Conservation (phyloP, 2,888 invertebrate genomes). For the Acleris literana region DNA sequence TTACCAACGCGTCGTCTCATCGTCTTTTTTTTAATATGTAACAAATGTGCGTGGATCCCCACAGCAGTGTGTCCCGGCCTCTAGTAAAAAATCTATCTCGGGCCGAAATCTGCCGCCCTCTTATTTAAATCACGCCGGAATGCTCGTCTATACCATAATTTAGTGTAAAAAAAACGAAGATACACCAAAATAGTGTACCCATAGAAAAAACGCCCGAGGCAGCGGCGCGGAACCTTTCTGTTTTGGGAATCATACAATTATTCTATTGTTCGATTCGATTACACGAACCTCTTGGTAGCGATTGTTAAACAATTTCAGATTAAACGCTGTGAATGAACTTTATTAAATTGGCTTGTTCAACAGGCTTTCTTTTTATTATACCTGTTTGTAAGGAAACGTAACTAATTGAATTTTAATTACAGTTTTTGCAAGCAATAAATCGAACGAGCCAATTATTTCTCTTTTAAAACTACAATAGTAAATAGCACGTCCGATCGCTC, state of each 20-base stretch:
- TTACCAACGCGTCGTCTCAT: too few species aligned
- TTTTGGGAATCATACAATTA: slow-evolving; percentile 12
- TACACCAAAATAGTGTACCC: slow-evolving; percentile 38
- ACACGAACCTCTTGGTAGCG: slow-evolving; percentile 25
- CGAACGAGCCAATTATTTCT: not conserved
- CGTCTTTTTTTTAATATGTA: too few species aligned
- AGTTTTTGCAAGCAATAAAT: not conserved
- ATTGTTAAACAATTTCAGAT: slow-evolving; percentile 41
- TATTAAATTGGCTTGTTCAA: not conserved
- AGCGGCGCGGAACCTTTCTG: slow-evolving; percentile 48
- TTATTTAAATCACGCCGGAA: slow-evolving; percentile 40
- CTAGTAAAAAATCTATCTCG: slow-evolving; percentile 32
- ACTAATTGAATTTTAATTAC: too few species aligned
- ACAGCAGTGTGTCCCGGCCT: slow-evolving; percentile 8
- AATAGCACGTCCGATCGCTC: not conserved
- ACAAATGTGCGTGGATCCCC: not conserved
- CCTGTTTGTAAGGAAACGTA: too few species aligned
- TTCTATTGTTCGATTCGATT: slow-evolving; percentile 11
- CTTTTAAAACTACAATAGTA: not conserved
- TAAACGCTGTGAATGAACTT: slow-evolving; percentile 6
- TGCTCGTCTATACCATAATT: slow-evolving; percentile 41
- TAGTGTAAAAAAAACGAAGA: slow-evolving; percentile 39
- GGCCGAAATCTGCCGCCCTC: slow-evolving; percentile 36
- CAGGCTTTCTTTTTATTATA: not conserved
- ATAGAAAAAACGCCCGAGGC: slow-evolving; percentile 38